Base-by-base conservation (phyloP, 2,113 vertebrate species). In the Alexandromys fortis region DNA sequence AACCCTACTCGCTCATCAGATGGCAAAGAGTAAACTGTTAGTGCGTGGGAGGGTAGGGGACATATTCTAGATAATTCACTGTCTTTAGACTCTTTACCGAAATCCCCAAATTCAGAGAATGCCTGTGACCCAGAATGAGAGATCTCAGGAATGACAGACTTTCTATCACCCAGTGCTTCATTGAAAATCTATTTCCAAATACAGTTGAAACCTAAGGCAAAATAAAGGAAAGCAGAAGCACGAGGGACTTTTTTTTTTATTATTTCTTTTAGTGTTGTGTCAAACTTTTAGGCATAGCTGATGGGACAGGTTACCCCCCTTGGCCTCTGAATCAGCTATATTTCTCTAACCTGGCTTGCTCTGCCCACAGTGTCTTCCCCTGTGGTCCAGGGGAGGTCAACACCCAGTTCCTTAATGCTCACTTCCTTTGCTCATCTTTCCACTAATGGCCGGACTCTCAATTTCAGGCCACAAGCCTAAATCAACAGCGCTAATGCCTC, bases 371-470 rank as follows among this genome's bases (percentile, higher is more conserved):
- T 21, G 14, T 19, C 14, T 30, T 35, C 86, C 58, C 88, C 58
- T 16, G 19, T 0, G 3, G 58, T n/a, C 12, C 26, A 35, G 38
- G 11, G 4, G 10, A 70, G 91, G 76, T 96, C 89, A 30, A 2
- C n/a, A 73, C 65, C 97, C 94, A 61, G 94, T 52, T 96, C 88
- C 76, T 76, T 30, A 78, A 35, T 1, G 63, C 65, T 17, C 38
- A 61, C 58, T 67, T 26, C 87, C 89, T 97, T 81, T 89, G 90
- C 94, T 96, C 97, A 92, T 97, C 94, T 89, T 93, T 95, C 92
- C 92, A 47, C 94, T 97, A 97, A 98, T 97, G 86, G 28, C 91
- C n/a, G 16, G 93, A 93, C 96, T 98, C 98, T 94, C 88, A n/a
- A 98, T 97, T 0, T 3, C 96, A 97, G 88, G 94, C 97, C 91